Base-by-base conservation (phyloP, 1,140 invertebrate species). In the Brachionus koreanus region DNA sequence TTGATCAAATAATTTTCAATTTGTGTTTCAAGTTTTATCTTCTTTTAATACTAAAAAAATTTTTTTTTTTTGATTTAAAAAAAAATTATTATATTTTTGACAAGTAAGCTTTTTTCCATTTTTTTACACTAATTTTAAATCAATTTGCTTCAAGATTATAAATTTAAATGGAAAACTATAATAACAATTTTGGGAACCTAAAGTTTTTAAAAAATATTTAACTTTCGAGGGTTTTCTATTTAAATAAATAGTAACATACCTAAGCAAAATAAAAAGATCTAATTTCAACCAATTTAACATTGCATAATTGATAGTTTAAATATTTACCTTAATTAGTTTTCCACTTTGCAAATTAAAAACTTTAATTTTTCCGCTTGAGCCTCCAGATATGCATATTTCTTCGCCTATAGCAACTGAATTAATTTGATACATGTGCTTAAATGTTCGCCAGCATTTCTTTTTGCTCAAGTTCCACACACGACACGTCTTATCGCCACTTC, bases 381-480 rank as follows among this genome's bases (percentile, higher is more conserved):
- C 87, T 3, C 88, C 88, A 72, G 85, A 85, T 43, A 88, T 85
- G 76, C 86, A 86, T 10, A 85, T 42, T 61, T 87, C 86, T 42
- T 83, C 39, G 37, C 83, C 84, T 57, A 88, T 83, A 5, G 86
- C 86, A n/a, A 87, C 85, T 23, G 85, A 85, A 23, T 84, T 82
- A 10, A 88, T 86, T 7, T 86, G 84, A 77, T 85, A 72, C n/a
- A 83, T 83, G 82, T 89, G 88, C 61, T 85, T 84, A 49, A 88
- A 87, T 33, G 86, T 87, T 46, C 84, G 79, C 42, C 83, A 82
- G 83, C 86, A 88, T 83, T 88, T 87, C 2, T 86, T 86, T 12
- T 85, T 86, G 37, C 86, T 83, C 33, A 88, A 77, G 65, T 86
- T 84, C 87, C 87, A 89, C 19, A 89, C 87, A 88, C 83, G 39